Evolutionary conservation across 2,113 vertebrate genomes (phyloP).

Genomic region (Balaenoptera acutorostrata): DNA sequence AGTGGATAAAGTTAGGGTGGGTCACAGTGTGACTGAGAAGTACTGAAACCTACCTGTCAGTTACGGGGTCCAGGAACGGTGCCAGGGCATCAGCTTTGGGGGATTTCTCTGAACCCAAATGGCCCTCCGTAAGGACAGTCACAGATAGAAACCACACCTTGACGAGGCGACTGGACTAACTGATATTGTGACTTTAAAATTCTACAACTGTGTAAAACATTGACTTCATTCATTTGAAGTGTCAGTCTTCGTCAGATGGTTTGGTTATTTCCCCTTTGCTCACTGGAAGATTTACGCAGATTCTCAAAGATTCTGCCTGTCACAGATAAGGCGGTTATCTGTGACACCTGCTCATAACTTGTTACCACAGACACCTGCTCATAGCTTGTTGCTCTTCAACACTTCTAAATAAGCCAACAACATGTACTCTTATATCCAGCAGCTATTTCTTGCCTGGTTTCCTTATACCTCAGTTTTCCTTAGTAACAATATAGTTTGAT

Average conservation of each 20-base stretch:
- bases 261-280: background rate
- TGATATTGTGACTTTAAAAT: background rate
- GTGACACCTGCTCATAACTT: background rate
- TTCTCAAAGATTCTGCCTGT: background rate
- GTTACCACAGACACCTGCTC: background rate
- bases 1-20: background rate
- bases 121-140: background rate
- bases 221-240: background rate
- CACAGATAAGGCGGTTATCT: background rate
- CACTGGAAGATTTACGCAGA: background rate
- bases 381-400: background rate
- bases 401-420: background rate
- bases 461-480: background rate
- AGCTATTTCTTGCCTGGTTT: background rate
- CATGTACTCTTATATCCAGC: background rate
- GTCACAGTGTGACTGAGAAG: background rate
- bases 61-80: background rate
- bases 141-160: background rate
- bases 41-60: background rate
- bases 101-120: background rate
- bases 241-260: background rate
- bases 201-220: background rate
- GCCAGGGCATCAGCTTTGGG: background rate
- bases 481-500: background rate
- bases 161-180: background rate